phyloP scores from a whole-genome alignment of 2,888 invertebrate species.

The Lysandra bellargus region DNA sequence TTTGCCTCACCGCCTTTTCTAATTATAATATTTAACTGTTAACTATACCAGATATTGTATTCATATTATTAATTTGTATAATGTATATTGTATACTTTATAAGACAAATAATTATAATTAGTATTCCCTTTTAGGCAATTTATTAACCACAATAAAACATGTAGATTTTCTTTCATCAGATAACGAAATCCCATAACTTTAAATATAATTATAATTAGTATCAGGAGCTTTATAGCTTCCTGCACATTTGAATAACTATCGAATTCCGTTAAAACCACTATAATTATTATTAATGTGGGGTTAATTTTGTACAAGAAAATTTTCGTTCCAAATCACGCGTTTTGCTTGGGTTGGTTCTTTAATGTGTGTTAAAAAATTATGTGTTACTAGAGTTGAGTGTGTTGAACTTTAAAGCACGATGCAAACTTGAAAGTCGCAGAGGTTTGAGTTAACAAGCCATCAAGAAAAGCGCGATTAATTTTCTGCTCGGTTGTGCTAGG shows the following conservation, averaged over 20 bases:
- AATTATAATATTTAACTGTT: no score
- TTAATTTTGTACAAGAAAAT: background rate
- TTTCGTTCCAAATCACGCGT: background rate
- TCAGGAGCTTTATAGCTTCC: background rate
- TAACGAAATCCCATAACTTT: slow-evolving; percentile 8
- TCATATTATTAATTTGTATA: background rate
- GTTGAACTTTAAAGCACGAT: no score
- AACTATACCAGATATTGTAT: background rate
- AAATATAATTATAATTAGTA: slow-evolving; percentile 13
- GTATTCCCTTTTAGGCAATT: background rate
- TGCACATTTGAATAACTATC: background rate
- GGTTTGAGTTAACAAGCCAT: no score
- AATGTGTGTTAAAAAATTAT: no score
- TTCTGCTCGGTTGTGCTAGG: no score
- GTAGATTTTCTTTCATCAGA: background rate
- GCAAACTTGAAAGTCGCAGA: no score
- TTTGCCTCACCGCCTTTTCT: no score
- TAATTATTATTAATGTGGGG: background rate
- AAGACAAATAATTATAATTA: background rate
- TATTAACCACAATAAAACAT: background rate
- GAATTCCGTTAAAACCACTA: background rate
- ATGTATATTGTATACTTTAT: background rate
- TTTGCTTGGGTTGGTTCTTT: background rate
- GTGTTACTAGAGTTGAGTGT: no score
- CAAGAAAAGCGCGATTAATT: no score